phyloP scores from a whole-genome alignment of 2,113 vertebrate genomes.

The Gobiocypris rarus region DNA sequence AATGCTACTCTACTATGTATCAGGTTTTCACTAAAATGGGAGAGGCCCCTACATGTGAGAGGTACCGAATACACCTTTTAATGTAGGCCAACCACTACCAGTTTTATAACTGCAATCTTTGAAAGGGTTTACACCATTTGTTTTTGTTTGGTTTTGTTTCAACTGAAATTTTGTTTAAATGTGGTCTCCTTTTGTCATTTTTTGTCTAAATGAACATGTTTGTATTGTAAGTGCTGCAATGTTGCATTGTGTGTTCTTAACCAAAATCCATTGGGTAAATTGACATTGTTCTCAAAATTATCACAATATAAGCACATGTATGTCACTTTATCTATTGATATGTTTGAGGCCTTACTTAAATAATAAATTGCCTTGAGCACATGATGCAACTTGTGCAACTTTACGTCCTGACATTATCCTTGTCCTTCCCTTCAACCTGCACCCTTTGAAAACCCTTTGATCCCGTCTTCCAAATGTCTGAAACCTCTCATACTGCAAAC shows the following conservation, averaged over 20 bases:
- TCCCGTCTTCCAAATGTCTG: slow-evolving; percentile 43
- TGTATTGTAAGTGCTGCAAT: slow-evolving; percentile 40
- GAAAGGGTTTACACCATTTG: slow-evolving; percentile 48
- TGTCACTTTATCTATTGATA: slow-evolving; percentile 4
- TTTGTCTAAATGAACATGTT: slow-evolving; percentile 41
- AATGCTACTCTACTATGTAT: slow-evolving; percentile 36
- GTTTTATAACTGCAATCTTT: slow-evolving; percentile 39
- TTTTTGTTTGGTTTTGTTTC: slow-evolving; percentile 19
- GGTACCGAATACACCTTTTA: slow-evolving; percentile 17
- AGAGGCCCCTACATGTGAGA: slow-evolving; percentile 25
- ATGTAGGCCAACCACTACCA: slow-evolving; percentile 48
- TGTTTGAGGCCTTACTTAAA: slow-evolving; percentile 32
- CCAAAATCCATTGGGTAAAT: neutral
- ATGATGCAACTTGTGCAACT: slow-evolving; percentile 44
- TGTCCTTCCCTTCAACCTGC: slow-evolving; percentile 4
- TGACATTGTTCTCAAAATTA: slow-evolving; percentile 6
- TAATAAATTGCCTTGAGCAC: slow-evolving; percentile 41
- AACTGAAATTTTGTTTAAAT: neutral
- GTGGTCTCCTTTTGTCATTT: slow-evolving; percentile 26
- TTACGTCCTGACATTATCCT: neutral
- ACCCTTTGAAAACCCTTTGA: slow-evolving; percentile 27
- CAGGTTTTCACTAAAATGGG: slow-evolving; percentile 39
- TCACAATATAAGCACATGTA: slow-evolving; percentile 23
- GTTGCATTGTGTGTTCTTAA: slow-evolving; percentile 53
- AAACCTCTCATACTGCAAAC: slow-evolving; percentile 38